A percentile compares a stretch with the other conserved stretches of the same genome.
These are phyloP conservation scores for Nymphalis polychloros DNA, from an alignment of 2,888 invertebrate genomes.

Conservation along the genomic window DNA sequence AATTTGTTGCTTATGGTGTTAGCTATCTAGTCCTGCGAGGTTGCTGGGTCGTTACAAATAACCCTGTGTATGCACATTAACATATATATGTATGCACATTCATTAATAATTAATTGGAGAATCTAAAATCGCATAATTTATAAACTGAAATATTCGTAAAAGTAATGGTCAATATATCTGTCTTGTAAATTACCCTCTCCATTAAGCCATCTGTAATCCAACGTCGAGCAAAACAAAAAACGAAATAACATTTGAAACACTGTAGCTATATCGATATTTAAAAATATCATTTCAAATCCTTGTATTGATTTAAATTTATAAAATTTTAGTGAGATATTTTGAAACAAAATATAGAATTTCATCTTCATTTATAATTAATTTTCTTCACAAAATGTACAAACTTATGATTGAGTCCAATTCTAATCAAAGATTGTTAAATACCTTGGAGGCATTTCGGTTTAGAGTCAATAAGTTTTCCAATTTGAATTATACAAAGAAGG, in stretches of 20 bases:
- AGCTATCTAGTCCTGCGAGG: no score
- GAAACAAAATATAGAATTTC: background rate
- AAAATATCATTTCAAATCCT: background rate
- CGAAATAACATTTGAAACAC: conserved; percentile 31
- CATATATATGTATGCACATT: no score
- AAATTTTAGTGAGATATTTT: background rate
- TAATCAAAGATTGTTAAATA: conserved; percentile 9
- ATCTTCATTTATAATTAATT: background rate
- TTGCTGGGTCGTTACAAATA: no score
- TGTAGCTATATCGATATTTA: conserved; percentile 13
- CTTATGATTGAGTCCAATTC: conserved; percentile 26
- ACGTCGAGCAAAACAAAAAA: conserved; percentile 73
- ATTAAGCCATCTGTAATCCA: conserved; percentile 76
- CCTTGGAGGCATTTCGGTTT: conserved; percentile 12
- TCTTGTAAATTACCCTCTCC: conserved; percentile 64
- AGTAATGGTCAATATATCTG: background rate
- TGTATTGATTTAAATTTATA: background rate
- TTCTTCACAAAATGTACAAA: conserved; percentile 12
- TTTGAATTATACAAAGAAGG: conserved; percentile 18
- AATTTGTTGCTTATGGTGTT: no score
- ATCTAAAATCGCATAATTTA: no score
- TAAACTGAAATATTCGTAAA: background rate
- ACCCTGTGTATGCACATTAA: no score
- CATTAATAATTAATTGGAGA: no score
- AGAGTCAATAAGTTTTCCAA: conserved; percentile 8